Conservation (phyloP, 2,113 vertebrate species). For the Paraplagusia blochii region DNA sequence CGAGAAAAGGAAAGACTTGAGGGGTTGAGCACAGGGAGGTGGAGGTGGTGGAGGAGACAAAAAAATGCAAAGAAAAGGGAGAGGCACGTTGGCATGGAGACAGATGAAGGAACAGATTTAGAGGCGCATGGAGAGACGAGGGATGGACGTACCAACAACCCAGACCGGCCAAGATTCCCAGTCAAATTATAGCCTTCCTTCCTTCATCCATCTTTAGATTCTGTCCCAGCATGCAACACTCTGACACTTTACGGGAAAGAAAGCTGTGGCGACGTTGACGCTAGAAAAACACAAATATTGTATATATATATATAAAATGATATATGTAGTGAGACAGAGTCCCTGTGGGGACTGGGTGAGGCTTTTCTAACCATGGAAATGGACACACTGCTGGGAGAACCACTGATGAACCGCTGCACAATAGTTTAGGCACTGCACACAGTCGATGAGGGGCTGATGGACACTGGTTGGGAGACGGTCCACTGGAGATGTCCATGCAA, state of each 20-base stretch:
- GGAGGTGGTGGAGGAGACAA: neutral
- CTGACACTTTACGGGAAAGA: conserved; percentile 63
- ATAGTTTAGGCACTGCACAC: conserved; percentile 8
- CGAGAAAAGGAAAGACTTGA: neutral
- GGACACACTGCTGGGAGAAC: conserved; percentile 9
- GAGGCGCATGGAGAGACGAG: conserved; percentile 1
- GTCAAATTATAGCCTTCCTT: conserved; percentile 58
- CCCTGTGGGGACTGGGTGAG: conserved; percentile 23
- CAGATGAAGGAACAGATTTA: conserved; percentile 2
- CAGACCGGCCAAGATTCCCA: conserved; percentile 36
- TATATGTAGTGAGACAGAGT: conserved; percentile 24
- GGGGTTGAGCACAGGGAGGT: neutral
- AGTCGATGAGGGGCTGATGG: neutral
- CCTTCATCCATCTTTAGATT: conserved; percentile 61
- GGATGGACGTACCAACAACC: conserved; percentile 29
- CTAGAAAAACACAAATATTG: conserved; percentile 5
- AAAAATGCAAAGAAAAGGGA: conserved; percentile 1
- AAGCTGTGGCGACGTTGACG: conserved; percentile 22
- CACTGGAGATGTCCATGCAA: too few species aligned
- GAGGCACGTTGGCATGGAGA: conserved; percentile 5
- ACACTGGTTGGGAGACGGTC: too few species aligned
- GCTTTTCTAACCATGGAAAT: conserved; percentile 21
- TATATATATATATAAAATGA: conserved; percentile 13
- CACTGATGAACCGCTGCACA: conserved; percentile 19
- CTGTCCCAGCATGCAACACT: conserved; percentile 61